Evolutionary conservation across 1,140 invertebrate genomes (phyloP), one percentile per base, ranked within the genome.

Genomic region (Mylabris phalerata): DNA sequence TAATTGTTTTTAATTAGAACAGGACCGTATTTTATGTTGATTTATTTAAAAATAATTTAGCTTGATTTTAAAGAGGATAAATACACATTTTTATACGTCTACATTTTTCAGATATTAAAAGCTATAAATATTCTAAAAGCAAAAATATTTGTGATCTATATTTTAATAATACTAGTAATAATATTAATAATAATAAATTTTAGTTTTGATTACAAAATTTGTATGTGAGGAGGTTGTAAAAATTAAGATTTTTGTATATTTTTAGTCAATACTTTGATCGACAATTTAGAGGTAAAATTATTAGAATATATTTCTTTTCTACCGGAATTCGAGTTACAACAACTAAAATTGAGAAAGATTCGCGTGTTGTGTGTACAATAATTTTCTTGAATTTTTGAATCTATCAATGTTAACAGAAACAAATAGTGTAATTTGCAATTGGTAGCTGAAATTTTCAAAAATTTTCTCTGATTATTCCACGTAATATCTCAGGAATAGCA

Each of bases 401-500:
- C 19, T 19, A 19, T 19, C 19, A 19, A 19, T 19, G 19, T 19
- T 19, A 19, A 19, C 13, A 13, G 13, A 13, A 13, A 13, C 19
- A 19, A 19, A 19, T 19, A 19, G 2, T 32, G 32, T 49, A 49
- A 48, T 48, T 43, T 45, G 11, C 32, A 41, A 41, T 51, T 42
- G 24, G 11, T 9, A 48, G 47, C 10, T 43, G 11, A 43, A 13
- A 24, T 52, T n/a, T 42, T 13, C 24, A 13, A 32, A 32, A 32
- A 32, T 32, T 50, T 24, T 43, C 42, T 49, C 38, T 49, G 3
- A 57, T 44, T 57, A n/a, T 32, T 32, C 32, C 32, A 32, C 39
- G 19, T 57, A 57, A 57, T 57, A 57, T 57, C 55, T 57, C 48
- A 49, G 55, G 55, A 41, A 57, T 48, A 57, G 55, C 55, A 57